Conservation (phyloP, 2,888 invertebrate species). For the Monoplex corrugatus region DNA sequence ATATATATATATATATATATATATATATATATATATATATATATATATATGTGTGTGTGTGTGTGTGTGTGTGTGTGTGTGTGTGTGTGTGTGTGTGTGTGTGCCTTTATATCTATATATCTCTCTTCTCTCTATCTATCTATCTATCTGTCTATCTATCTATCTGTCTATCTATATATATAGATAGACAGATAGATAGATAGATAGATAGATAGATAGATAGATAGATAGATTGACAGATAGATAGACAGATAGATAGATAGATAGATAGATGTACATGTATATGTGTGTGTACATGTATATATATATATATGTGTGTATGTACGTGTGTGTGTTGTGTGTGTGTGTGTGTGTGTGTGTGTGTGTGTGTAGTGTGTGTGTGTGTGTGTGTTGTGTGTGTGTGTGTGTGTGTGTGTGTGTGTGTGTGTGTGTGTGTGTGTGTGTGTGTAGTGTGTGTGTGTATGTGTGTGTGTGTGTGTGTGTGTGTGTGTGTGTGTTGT, state of each 20-base stretch:
- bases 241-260: background rate
- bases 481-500: background rate
- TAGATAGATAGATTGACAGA: too few relatives aligned
- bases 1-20: too few relatives aligned
- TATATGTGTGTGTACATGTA: background rate
- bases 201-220: too few relatives aligned
- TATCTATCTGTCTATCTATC: too few relatives aligned
- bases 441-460: background rate
- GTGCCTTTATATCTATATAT: too few relatives aligned
- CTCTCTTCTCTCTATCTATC: too few relatives aligned
- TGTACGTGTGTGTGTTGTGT: background rate
- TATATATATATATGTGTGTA: background rate
- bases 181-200: too few relatives aligned
- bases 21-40: too few relatives aligned
- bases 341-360: conserved; percentile 23
- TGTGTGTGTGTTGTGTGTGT: background rate
- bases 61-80: background rate
- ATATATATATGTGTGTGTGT: background rate
- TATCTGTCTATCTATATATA: too few relatives aligned
- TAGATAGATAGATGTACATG: background rate
- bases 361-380: conserved; percentile 26
- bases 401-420: background rate
- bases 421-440: conserved; percentile 3
- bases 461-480: background rate
- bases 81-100: too few relatives aligned